Conservation (phyloP, 2,888 invertebrate genomes). For the Tanypteryx hageni region DNA sequence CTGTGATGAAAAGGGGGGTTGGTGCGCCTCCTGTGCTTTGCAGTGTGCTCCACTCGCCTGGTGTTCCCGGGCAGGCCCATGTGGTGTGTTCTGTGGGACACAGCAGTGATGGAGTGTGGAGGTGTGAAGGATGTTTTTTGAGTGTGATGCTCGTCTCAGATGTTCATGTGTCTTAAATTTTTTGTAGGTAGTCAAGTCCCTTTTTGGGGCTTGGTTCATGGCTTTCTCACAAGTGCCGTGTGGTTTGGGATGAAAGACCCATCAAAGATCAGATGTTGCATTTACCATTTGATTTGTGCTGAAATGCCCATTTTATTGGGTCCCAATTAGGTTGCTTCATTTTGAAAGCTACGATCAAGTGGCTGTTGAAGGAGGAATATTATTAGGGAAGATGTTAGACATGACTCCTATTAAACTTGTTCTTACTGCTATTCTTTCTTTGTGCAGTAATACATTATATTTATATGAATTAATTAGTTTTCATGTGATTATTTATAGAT, state of each 20-base stretch:
- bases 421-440: background rate
- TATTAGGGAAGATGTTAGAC: conserved; percentile 40
- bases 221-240: conserved; percentile 38
- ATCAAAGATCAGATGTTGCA: conserved; percentile 50
- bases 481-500: conserved; percentile 42
- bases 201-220: background rate
- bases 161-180: conserved; percentile 35
- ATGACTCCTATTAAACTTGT: background rate
- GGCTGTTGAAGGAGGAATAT: conserved; percentile 12
- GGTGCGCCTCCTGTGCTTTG: conserved; percentile 44
- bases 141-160: conserved; percentile 52
- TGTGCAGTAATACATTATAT: background rate
- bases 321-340: background rate
- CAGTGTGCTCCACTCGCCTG: conserved; percentile 46
- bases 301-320: conserved; percentile 42
- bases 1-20: conserved; percentile 43
- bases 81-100: conserved; percentile 27
- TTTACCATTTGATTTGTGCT: conserved; percentile 52
- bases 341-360: background rate
- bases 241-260: conserved; percentile 37
- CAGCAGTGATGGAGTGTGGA: conserved; percentile 56
- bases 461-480: conserved; percentile 8
- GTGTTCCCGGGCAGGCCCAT: conserved; percentile 29
- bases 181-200: background rate
- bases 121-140: conserved; percentile 37